Base-by-base conservation (phyloP, 2,113 vertebrate species). In the Misgurnus mizolepis region DNA sequence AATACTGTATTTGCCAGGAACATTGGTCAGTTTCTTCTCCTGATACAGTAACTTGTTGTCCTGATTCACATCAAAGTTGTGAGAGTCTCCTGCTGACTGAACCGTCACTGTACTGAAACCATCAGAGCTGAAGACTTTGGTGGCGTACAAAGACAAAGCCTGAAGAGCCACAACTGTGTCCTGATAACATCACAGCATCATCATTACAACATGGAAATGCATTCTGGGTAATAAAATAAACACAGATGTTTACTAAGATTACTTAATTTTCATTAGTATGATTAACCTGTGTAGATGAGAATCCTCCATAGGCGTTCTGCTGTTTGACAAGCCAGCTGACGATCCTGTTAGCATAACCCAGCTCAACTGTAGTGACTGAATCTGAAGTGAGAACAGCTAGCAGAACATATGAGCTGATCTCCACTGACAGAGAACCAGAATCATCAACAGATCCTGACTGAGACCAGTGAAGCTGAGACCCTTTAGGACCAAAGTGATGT, bases 11-110 rank as follows among this genome's bases (percentile, higher is more conserved):
- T 90, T 78, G 15, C 91, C 92, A 0, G 93, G 91, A 58, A 94
- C 76, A 6, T 53, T 66, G 39, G 90, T 82, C 73, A 95, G 82
- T 12, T 55, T 0, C 65, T 82, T n/a, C 8, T 94, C 93, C 82
- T 98, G 97, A 6, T 96, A 92, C 71, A 97, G 87, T 68, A 97
- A 89, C 47, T 92, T 93, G 87, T 95, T 97, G 78, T 56, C 53
- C 8, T 90, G 53, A 27, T 93, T 90, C 67, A 98, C 89, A 0
- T 89, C 86, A 82, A 98, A 95, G 3, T 74, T 58, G 64, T 90
- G 56, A 83, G 83, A 83, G 65, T 90, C 87, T 1, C 34, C 86
- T 40, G 85, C 82, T 77, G 89, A 81, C 78, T 76, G 85, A 50
- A 91, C 85, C 6, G 82, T 85, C 65, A 92, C 91, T 55, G 86